A percentile compares a stretch with the other conserved stretches of the same genome.
These are phyloP conservation scores for Adelognathus sp. DNA, from an alignment of 2,888 invertebrate genomes.

Conservation along the genomic window DNA sequence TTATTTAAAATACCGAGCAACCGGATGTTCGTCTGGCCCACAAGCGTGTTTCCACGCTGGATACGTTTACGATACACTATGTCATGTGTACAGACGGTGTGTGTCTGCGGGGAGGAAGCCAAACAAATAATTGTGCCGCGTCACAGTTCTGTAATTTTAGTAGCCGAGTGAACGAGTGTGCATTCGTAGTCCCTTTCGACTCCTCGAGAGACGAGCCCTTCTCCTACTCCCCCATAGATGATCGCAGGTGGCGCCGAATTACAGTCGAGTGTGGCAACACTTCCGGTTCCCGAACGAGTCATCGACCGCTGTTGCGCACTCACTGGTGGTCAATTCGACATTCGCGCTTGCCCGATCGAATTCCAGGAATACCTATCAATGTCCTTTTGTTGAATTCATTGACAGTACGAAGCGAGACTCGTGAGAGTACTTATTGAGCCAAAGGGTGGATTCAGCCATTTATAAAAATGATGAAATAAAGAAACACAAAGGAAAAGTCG, in stretches of 20 bases:
- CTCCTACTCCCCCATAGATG: conserved; percentile 10
- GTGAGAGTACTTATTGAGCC: neutral
- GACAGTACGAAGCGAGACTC: neutral
- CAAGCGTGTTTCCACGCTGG: neutral
- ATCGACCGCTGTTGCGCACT: conserved; percentile 4
- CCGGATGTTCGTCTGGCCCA: conserved; percentile 42
- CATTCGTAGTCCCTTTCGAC: neutral
- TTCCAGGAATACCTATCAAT: neutral
- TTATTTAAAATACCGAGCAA: conserved; percentile 24
- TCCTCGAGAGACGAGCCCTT: conserved; percentile 6
- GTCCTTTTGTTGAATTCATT: neutral
- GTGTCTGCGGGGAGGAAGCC: conserved; percentile 56
- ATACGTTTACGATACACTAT: neutral
- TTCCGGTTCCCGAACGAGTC: conserved; percentile 50
- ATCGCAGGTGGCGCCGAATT: conserved; percentile 56
- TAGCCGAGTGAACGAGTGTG: conserved; percentile 23
- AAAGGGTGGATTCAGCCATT: no score
- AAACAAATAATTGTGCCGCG: conserved; percentile 50
- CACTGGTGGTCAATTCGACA: no score
- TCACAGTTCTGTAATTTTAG: conserved; percentile 60
- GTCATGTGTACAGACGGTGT: neutral
- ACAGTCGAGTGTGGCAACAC: conserved; percentile 44
- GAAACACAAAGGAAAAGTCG: no score
- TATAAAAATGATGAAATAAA: no score
- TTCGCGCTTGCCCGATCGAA: neutral